Evolutionary conservation across 2,888 invertebrate species (phyloP), one percentile per base, ranked within the genome.

Genomic region (Cyclophora punctaria): DNA sequence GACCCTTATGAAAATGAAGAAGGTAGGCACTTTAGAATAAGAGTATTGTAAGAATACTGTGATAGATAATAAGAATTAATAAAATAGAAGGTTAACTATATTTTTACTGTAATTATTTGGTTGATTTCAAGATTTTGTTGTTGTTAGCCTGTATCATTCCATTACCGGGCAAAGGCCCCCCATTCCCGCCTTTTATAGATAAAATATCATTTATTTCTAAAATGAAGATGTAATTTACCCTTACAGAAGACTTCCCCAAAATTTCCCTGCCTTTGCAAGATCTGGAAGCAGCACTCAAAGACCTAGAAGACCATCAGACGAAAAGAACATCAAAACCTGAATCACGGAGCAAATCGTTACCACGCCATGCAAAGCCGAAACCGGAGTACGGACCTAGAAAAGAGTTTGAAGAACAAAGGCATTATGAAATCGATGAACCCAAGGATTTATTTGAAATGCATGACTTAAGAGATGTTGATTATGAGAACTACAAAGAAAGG

Each of bases 401-500:
- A 7, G 80, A 84, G 5, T 78, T 73, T 20, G 78, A 80, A 2
- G 80, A 78, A 2, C 66, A 65, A 7, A 71, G 78, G 47, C 63
- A 74, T 51, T 73, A 74, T 55, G 72, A 85, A 50, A 47, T 72
- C 41, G 74, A 85, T 1, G 81, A 82, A 0, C 68, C 78, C 35
- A 78, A 74, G n/a, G 89, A 90, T 42, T 70, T 75, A 51, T 75
- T 71, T 35, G 83, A 85, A 57, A 85, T 86, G 84, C 86, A 84
- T 34, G 86, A 88, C 50, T 67, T 88, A 0, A 74, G 78, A 41
- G 85, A 85, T 4, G 85, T 87, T 0, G 87, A 88, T 45, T 84
- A 78, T 50, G 85, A 86, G 49, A 87, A 86, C 41, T 91, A 90
- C 54, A 84, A 85, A 41, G 91, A 91, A 67, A 83, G 63, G 64